A percentile compares a stretch with the other conserved stretches of the same genome.
Conservation (phyloP, 2,797 vertebrate species). For the Aeoliscus strigatus region DNA sequence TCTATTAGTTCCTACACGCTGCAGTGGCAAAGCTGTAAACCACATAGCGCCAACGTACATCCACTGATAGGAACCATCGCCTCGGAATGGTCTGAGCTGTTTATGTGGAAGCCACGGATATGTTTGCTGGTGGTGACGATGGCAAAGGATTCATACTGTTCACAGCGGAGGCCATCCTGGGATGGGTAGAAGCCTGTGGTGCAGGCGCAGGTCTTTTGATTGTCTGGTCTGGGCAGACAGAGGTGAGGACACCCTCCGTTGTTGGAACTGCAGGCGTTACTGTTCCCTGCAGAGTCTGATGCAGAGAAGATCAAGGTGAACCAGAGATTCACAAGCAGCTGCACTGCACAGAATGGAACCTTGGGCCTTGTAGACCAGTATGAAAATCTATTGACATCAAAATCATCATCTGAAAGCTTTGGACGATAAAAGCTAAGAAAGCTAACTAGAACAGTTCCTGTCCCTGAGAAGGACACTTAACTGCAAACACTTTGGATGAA, state of each 20-base stretch:
- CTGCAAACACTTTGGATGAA: no score
- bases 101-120: slow-evolving; percentile 75
- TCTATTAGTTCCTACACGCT: no score
- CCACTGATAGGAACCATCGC: slow-evolving; percentile 72
- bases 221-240: slow-evolving; percentile 69
- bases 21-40: not conserved
- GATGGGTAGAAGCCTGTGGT: slow-evolving; percentile 69
- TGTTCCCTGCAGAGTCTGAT: slow-evolving; percentile 64
- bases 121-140: slow-evolving; percentile 55
- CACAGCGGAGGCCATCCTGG: slow-evolving; percentile 59
- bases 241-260: slow-evolving; percentile 74
- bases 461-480: no score
- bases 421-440: no score
- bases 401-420: no score
- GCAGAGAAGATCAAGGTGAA: not conserved
- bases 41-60: slow-evolving; percentile 53
- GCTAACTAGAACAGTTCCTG: no score
- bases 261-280: slow-evolving; percentile 70
- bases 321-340: no score
- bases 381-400: no score
- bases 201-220: slow-evolving; percentile 69
- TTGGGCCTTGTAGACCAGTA: no score
- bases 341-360: no score
- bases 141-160: slow-evolving; percentile 71
- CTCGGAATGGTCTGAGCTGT: slow-evolving; percentile 76